Conservation (phyloP, 2,113 vertebrate genomes). For the Labrus mixtus region DNA sequence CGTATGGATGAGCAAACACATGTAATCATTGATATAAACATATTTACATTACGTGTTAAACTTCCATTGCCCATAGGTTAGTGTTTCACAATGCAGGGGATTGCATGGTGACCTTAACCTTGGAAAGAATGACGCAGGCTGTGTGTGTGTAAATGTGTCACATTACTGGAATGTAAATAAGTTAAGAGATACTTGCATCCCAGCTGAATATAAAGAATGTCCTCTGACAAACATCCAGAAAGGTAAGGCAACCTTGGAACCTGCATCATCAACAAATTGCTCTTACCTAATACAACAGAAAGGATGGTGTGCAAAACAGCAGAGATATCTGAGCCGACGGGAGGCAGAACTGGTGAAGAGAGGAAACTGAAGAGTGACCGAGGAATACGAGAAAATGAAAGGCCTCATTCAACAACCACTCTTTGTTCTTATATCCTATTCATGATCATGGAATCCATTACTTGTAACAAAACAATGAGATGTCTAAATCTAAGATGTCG, state of each 20-base stretch:
- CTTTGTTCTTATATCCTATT: no score
- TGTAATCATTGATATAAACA: constrained; percentile 6
- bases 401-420: no score
- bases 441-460: no score
- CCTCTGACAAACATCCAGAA: constrained; percentile 12
- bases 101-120: constrained; percentile 8
- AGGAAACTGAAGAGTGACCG: constrained; percentile 38
- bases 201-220: constrained; percentile 36
- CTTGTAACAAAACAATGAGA: no score
- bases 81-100: constrained; percentile 19
- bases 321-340: constrained; percentile 32
- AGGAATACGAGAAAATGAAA: constrained; percentile 29
- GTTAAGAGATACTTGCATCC: constrained; percentile 19
- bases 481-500: no score
- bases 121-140: background rate
- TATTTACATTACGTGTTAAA: constrained; percentile 30
- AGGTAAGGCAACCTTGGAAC: constrained; percentile 49
- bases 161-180: constrained; percentile 30
- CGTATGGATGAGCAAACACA: background rate
- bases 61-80: constrained; percentile 17
- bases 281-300: constrained; percentile 37
- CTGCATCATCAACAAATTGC: constrained; percentile 56
- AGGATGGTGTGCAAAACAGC: constrained; percentile 5
- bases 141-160: constrained; percentile 7
- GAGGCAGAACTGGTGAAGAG: constrained; percentile 23